Conservation (phyloP, 2,888 invertebrate genomes). For the Pardosa pseudoannulata region DNA sequence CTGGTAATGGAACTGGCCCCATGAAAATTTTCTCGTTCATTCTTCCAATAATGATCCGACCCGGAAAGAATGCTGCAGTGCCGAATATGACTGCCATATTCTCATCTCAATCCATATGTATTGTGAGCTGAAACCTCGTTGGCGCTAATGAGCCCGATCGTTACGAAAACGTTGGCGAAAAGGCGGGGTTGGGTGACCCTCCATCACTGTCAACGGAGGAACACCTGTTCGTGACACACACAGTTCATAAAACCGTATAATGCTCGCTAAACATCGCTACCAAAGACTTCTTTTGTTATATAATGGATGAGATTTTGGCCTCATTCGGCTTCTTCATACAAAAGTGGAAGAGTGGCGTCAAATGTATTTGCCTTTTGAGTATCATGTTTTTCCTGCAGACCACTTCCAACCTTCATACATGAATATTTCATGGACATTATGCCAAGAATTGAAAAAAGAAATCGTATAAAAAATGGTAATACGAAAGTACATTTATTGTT, state of each 20-base stretch:
- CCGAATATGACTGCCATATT: background rate
- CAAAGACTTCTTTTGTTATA: background rate
- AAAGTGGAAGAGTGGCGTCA: background rate
- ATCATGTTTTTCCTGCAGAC: too few species aligned
- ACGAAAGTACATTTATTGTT: too few species aligned
- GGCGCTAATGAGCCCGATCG: conserved; percentile 37
- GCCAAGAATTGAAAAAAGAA: too few species aligned
- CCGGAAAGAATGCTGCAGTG: background rate
- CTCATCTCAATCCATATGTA: background rate
- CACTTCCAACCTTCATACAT: too few species aligned
- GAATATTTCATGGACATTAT: too few species aligned
- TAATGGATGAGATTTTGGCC: conserved; percentile 11
- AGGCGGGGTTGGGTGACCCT: conserved; percentile 35
- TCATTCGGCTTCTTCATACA: background rate
- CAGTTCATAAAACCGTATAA: conserved; percentile 16
- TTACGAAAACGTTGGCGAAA: conserved; percentile 12
- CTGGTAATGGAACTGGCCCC: too few species aligned
- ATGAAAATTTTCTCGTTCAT: too few species aligned
- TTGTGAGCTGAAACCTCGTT: background rate
- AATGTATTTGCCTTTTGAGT: too few species aligned
- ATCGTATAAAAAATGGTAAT: too few species aligned
- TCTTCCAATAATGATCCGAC: too few species aligned
- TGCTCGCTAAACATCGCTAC: background rate
- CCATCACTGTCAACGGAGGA: conserved; percentile 33
- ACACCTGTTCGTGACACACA: conserved; percentile 36